A percentile compares a stretch with the other conserved stretches of the same genome.
Evolutionary conservation across 2,113 vertebrate genomes (phyloP).

Genomic region (Prochilodus magdalenae): DNA sequence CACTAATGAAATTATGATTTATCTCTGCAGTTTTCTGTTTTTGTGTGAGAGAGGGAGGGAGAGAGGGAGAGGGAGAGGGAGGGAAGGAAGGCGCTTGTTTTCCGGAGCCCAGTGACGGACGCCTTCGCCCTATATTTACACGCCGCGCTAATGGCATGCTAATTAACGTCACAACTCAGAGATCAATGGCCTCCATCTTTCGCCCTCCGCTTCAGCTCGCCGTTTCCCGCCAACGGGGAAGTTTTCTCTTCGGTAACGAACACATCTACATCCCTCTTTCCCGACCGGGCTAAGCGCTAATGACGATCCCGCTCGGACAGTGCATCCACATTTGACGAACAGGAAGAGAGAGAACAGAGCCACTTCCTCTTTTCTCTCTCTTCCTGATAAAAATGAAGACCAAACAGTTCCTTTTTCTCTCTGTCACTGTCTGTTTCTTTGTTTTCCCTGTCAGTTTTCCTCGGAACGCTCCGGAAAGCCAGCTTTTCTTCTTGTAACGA

Average conservation of each 20-base stretch:
- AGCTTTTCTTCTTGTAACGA: not conserved
- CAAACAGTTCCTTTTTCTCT: not conserved
- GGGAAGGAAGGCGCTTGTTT: not conserved
- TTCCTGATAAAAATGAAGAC: not conserved
- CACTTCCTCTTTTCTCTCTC: no score
- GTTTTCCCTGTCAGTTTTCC: slow-evolving; percentile 9
- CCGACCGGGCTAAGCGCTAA: not conserved
- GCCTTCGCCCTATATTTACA: not conserved
- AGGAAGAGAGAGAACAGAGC: not conserved
- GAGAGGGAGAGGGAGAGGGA: not conserved
- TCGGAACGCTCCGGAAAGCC: not conserved
- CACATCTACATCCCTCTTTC: not conserved
- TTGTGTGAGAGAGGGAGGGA: not conserved
- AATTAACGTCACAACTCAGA: slow-evolving; percentile 7
- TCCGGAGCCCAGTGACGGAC: not conserved
- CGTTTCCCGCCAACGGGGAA: not conserved
- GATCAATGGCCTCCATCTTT: not conserved
- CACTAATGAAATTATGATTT: slow-evolving; percentile 44
- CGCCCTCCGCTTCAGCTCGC: not conserved
- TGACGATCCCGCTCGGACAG: not conserved
- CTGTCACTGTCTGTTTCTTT: slow-evolving; percentile 10
- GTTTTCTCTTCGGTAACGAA: not conserved
- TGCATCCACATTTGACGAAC: not conserved
- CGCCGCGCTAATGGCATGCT: slow-evolving; percentile 7
- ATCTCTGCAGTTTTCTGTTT: slow-evolving; percentile 9